Evolutionary conservation across 2,888 invertebrate genomes (phyloP), one percentile per base, ranked within the genome.

Genomic region (Chesias legatella): DNA sequence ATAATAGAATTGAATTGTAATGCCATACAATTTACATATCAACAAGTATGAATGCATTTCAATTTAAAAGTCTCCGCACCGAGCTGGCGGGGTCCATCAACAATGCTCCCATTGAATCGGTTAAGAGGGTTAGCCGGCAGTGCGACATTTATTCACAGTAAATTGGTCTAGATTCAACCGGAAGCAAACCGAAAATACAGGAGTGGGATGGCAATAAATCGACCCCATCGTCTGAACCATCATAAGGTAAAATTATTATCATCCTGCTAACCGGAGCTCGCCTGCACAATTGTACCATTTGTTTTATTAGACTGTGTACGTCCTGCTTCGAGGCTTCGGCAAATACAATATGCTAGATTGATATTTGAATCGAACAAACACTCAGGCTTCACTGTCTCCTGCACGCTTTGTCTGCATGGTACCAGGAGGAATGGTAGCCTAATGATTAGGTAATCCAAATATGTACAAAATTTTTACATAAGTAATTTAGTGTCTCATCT

Each of bases 131-230:
- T 55, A 60, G 61, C 56, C 56, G 60, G 60, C 56, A 62, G 59
- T 59, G 56, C 58, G 59, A 57, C 61, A 59, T 60, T 65, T 63
- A 67, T 63, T 60, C 57, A 64, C 57, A 57, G 56, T 67, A 72
- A 75, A 75, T 72, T 72, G 72, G 47, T 67, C 64, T 70, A 66
- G 63, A 73, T 69, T 63, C 61, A 63, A 53, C 74, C 75, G 77
- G 76, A 78, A 68, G 76, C 70, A 70, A 70, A 71, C 68, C 60
- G 72, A 77, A 77, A 75, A 42, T 63, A 63, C 49, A 52, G 45
- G 56, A 66, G 75, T 79, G 77, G 73, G 73, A 61, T 69, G 64
- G 60, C 65, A 63, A 60, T 66, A 65, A 69, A 63, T 63, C 60
- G 70, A 67, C 70, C 72, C 71, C 58, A 60, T 64, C 64, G 56